Base-by-base conservation (phyloP, 1,140 invertebrate genomes). In the Drosophila sechellia region DNA sequence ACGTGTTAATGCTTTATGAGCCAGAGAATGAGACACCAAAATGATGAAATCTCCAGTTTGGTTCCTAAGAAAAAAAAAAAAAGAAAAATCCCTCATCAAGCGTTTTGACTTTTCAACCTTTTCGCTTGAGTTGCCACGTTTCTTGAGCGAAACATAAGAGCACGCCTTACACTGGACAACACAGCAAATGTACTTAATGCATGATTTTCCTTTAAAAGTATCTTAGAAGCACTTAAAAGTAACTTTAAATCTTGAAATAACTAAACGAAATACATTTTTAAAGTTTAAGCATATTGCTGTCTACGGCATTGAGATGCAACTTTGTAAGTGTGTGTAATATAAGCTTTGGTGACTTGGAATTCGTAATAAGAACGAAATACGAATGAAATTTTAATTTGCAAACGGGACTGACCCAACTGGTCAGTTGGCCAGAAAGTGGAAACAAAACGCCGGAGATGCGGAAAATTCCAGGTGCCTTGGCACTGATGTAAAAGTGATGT, bases 1-100 rank as follows among this genome's bases (percentile, higher is more conserved):
- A 84, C 81, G 84, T 84, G 83, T 74, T 86, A 85, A 75, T 81
- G 79, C 75, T 75, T 81, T 74, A 81, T 83, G 79, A 55, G 27
- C 68, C 68, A 77, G 27, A 43, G 64, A 59, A 58, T 69, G 25
- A 42, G 40, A 45, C 54, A 50, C 35, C 55, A 40, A 66, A 73
- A 74, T 37, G 57, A 74, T 42, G 68, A 15, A 61, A 70, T 57
- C 65, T 49, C 59, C 42, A 27, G 22, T 50, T 42, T 15, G 25
- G 31, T 52, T 42, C 35, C 11, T 11, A n/a, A n/a, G 22, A 31
- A 31, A 11, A 17, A 22, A 20, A 35, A 34, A 49, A 15, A 12
- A n/a, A 22, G 25, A 35, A 49, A 63, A 49, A 48, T 57, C 42
- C 42, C 49, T n/a, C 50, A 48, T 55, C 66, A 70, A 48, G 43